Conservation (phyloP, 2,113 vertebrate genomes). For the Tragelaphus strepsiceros region DNA sequence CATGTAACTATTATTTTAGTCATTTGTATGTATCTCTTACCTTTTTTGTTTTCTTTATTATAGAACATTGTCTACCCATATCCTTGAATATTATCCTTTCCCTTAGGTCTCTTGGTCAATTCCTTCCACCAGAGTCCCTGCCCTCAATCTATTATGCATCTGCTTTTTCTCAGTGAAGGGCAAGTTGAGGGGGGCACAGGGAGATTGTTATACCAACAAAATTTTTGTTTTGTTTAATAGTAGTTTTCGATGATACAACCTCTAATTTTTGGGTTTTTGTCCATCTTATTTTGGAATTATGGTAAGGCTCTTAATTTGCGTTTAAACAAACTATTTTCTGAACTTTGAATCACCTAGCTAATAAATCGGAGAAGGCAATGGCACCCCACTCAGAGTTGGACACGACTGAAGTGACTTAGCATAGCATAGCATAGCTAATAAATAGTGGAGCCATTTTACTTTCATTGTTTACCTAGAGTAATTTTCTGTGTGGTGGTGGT, state of each 20-base stretch:
- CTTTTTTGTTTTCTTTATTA: background rate
- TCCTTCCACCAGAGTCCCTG: background rate
- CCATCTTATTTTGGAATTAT: background rate
- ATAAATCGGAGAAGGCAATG: background rate
- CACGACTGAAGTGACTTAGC: too few relatives aligned
- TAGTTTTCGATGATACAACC: background rate
- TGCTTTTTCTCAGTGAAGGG: background rate
- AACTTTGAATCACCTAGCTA: background rate
- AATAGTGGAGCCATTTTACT: background rate
- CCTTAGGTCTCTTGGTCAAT: background rate
- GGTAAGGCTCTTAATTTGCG: background rate
- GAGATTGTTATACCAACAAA: background rate
- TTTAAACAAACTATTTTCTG: background rate
- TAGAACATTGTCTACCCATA: background rate
- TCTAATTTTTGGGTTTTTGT: background rate
- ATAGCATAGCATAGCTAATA: background rate
- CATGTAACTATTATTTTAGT: background rate
- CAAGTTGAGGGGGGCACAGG: background rate
- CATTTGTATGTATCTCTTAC: background rate
- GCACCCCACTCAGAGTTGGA: too few relatives aligned
- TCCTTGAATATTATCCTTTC: background rate
- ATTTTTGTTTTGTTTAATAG: slow-evolving; percentile 9
- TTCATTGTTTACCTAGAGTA: background rate
- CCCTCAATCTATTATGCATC: background rate
- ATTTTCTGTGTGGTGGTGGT: background rate